Conservation (phyloP, 2,797 vertebrate species). For the Danionella dracula region DNA sequence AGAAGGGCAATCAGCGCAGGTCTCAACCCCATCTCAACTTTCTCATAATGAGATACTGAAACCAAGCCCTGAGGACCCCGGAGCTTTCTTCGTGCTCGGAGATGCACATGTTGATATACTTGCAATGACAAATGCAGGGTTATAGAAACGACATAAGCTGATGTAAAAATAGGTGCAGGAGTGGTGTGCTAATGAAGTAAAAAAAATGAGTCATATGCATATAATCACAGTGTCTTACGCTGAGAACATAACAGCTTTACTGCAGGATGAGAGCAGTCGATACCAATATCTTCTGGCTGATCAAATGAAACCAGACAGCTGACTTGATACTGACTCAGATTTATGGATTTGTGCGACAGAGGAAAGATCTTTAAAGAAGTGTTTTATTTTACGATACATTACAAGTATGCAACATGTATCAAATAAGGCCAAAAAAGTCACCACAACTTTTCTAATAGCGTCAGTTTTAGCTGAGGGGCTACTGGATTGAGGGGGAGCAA, state of each 20-base stretch:
- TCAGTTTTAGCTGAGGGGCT: too few relatives aligned
- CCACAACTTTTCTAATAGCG: too few relatives aligned
- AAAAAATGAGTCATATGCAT: slow-evolving; percentile 19
- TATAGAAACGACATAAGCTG: slow-evolving; percentile 10
- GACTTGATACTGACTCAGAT: background rate
- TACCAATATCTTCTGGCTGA: background rate
- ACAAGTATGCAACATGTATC: background rate
- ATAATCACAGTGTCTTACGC: slow-evolving; percentile 6
- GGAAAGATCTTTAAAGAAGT: background rate
- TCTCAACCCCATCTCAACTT: slow-evolving; percentile 50
- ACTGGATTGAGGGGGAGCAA: too few relatives aligned
- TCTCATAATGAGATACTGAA: slow-evolving; percentile 55
- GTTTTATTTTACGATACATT: background rate
- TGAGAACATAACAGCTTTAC: background rate
- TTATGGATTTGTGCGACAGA: background rate
- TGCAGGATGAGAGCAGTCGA: background rate
- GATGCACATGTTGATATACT: slow-evolving; percentile 15
- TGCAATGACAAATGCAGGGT: slow-evolving; percentile 20
- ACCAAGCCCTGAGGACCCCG: slow-evolving; percentile 23
- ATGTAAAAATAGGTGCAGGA: slow-evolving; percentile 4
- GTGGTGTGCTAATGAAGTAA: background rate
- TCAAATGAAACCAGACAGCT: background rate
- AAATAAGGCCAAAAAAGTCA: too few relatives aligned
- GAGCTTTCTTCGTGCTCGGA: slow-evolving; percentile 29
- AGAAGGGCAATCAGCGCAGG: slow-evolving; percentile 48